These are phyloP conservation scores for Ciconia nigra DNA, from an alignment of 2,797 vertebrate genomes.

Conservation along the genomic window DNA sequence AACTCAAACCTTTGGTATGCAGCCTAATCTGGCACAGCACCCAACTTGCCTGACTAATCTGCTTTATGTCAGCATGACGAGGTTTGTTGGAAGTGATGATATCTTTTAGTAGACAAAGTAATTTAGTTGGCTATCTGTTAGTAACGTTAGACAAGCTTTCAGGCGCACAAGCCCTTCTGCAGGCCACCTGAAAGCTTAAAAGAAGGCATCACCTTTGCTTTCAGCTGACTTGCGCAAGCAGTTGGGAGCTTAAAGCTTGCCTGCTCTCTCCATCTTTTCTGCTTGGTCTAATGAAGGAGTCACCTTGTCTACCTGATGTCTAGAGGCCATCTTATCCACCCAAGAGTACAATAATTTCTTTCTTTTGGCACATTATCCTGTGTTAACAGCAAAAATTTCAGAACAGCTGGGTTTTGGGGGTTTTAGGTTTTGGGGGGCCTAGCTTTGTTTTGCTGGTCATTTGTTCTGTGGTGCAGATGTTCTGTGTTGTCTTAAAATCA, in stretches of 20 bases:
- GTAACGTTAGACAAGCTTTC: background rate
- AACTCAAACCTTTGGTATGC: conserved; percentile 53
- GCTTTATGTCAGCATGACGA: conserved; percentile 37
- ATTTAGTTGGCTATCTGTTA: background rate
- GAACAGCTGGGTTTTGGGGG: background rate
- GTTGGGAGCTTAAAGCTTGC: background rate
- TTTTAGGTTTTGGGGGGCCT: background rate
- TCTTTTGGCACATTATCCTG: background rate
- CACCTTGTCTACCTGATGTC: background rate
- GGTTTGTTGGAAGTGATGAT: conserved; percentile 22
- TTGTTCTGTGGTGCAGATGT: background rate
- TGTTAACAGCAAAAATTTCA: background rate
- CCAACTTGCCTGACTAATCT: conserved; percentile 35
- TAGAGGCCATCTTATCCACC: background rate
- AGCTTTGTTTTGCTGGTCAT: background rate
- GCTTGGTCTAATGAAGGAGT: background rate
- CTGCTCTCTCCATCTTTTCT: background rate
- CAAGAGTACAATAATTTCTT: background rate
- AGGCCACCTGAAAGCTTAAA: background rate
- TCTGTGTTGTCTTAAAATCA: background rate
- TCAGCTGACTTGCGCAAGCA: background rate
- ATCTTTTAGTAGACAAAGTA: background rate
- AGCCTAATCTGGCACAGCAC: conserved; percentile 37
- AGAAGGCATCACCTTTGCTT: background rate
- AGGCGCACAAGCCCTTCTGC: background rate